Evolutionary conservation across 2,113 vertebrate genomes (phyloP).

Genomic region (Vimba vimba): DNA sequence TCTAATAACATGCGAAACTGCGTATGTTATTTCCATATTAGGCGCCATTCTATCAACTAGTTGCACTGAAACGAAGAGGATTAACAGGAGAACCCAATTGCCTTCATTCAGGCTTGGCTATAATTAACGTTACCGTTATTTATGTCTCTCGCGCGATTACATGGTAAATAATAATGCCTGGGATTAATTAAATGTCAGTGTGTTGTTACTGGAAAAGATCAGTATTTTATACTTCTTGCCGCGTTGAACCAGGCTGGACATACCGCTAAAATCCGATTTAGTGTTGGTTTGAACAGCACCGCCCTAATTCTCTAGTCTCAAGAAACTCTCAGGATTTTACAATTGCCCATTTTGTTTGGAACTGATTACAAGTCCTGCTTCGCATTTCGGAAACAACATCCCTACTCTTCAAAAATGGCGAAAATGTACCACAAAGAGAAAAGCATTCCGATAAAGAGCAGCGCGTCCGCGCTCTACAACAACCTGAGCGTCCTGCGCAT

Average conservation of each 20-base stretch:
- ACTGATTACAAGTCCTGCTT: not conserved
- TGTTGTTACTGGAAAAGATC: not conserved
- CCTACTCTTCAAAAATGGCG: not conserved
- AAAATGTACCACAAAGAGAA: constrained; percentile 86
- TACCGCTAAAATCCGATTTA: not conserved
- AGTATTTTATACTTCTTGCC: not conserved
- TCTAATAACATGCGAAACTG: not conserved
- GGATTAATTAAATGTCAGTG: not conserved
- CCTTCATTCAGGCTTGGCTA: not conserved
- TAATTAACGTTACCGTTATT: not conserved
- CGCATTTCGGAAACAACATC: not conserved
- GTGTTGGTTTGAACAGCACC: not conserved
- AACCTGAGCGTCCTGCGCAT: constrained; percentile 87
- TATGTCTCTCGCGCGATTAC: not conserved
- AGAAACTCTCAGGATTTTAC: too few species aligned
- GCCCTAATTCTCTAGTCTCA: not conserved
- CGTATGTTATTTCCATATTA: not conserved
- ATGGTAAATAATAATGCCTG: not conserved
- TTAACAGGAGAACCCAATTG: not conserved
- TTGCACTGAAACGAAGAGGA: not conserved
- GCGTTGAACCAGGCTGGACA: not conserved
- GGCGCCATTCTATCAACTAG: not conserved
- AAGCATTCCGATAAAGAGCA: constrained; percentile 82
- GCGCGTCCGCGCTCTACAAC: constrained; percentile 87
- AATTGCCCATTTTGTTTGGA: not conserved